These are phyloP conservation scores for Silurus glanis DNA, from an alignment of 2,113 vertebrate genomes.

Conservation along the genomic window DNA sequence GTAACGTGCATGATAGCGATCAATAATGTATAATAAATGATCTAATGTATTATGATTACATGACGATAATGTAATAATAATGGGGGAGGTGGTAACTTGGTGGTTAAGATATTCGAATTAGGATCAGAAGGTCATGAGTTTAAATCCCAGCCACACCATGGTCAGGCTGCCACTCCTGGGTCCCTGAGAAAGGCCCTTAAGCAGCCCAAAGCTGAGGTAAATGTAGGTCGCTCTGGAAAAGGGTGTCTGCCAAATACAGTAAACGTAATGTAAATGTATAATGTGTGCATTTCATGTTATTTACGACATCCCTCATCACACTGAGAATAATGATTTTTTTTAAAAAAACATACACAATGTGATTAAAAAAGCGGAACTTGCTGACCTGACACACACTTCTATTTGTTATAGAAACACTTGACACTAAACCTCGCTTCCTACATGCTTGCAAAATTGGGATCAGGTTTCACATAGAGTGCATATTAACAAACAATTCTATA, in stretches of 20 bases:
- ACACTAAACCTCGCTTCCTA: background rate
- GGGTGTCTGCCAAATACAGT: too few species aligned
- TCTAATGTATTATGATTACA: too few species aligned
- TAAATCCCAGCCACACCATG: too few species aligned
- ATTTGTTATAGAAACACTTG: background rate
- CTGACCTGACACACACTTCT: background rate
- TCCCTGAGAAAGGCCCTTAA: too few species aligned
- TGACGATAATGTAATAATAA: too few species aligned
- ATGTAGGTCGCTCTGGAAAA: too few species aligned
- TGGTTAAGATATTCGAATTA: too few species aligned
- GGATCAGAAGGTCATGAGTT: too few species aligned
- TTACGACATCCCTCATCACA: background rate
- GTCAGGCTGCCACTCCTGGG: too few species aligned
- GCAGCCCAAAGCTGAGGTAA: too few species aligned
- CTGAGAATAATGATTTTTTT: background rate
- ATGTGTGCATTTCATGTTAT: background rate
- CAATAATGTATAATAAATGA: too few species aligned
- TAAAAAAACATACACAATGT: background rate
- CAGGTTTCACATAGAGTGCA: background rate
- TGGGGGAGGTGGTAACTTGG: too few species aligned
- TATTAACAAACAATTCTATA: background rate
- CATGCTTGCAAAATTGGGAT: background rate
- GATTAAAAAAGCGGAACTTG: background rate
- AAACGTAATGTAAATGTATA: background rate
- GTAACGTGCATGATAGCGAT: background rate